Percentiles rank a stretch among this genome's conserved stretches.
Evolutionary conservation across 2,113 vertebrate genomes (phyloP).

Genomic region (Catharus fuscescens): DNA sequence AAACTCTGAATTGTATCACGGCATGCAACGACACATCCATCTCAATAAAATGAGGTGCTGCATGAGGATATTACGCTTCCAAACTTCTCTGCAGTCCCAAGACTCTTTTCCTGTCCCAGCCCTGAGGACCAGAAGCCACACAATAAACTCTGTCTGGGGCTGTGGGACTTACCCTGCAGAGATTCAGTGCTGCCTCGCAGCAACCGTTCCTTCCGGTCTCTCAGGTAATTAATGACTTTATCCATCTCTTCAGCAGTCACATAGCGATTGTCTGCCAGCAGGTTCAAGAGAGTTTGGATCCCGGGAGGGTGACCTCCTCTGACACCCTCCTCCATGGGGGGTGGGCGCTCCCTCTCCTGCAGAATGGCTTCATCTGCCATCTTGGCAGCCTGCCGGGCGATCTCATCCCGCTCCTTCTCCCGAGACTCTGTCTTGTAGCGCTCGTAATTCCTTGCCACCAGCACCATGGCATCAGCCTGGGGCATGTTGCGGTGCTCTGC

Average conservation of each 20-base stretch:
- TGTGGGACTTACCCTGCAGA: slow-evolving; percentile 79
- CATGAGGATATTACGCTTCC: not conserved
- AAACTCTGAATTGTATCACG: not conserved
- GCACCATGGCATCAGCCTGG: slow-evolving; percentile 94
- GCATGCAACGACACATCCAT: not conserved
- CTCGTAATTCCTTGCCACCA: slow-evolving; percentile 92
- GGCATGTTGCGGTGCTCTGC: slow-evolving; percentile 98
- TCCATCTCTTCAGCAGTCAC: slow-evolving; percentile 90
- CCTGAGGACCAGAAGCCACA: not conserved
- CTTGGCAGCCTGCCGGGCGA: slow-evolving; percentile 93
- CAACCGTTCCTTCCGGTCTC: slow-evolving; percentile 88
- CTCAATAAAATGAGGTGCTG: not conserved
- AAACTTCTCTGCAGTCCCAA: not conserved
- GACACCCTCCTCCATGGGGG: slow-evolving; percentile 66
- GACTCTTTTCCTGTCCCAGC: not conserved
- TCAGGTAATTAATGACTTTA: slow-evolving; percentile 88
- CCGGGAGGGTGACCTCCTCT: slow-evolving; percentile 74
- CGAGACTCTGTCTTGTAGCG: slow-evolving; percentile 91
- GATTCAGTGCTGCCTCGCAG: slow-evolving; percentile 79
- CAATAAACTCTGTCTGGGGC: not conserved
- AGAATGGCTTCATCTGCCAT: slow-evolving; percentile 94
- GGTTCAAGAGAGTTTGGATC: slow-evolving; percentile 79
- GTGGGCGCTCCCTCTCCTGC: slow-evolving; percentile 86
- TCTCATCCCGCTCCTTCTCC: slow-evolving; percentile 93
- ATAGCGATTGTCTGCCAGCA: slow-evolving; percentile 86